Percentiles rank a stretch among this genome's conserved stretches.
These are phyloP conservation scores for Drosophila melanica DNA, from an alignment of 1,140 invertebrate genomes.

Conservation along the genomic window DNA sequence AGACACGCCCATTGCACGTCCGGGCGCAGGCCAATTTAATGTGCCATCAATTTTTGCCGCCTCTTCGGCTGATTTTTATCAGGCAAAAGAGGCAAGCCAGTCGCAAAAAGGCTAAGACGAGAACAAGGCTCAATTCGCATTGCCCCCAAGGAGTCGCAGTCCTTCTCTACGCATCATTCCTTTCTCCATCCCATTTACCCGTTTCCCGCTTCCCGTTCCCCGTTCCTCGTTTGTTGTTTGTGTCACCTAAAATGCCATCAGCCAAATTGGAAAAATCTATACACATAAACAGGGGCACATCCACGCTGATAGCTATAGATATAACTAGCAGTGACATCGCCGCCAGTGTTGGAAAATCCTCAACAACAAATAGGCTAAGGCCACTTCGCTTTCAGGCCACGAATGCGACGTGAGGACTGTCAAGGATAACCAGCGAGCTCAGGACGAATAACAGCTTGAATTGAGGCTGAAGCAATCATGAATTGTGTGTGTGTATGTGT, in stretches of 20 bases:
- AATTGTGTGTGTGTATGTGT: conserved; percentile 12
- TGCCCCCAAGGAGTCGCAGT: conserved; percentile 21
- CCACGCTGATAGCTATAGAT: no score
- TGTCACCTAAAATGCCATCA: conserved; percentile 79
- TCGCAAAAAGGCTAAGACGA: conserved; percentile 42
- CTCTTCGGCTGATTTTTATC: conserved; percentile 65
- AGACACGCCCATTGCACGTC: conserved; percentile 57
- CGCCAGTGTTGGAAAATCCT: conserved; percentile 34
- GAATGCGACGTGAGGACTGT: conserved; percentile 47
- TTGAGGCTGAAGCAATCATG: conserved; percentile 40
- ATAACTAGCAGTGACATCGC: conserved; percentile 54
- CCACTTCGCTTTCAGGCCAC: conserved; percentile 47
- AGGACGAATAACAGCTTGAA: conserved; percentile 46
- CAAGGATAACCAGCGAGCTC: conserved; percentile 29
- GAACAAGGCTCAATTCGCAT: background rate
- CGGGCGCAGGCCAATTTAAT: conserved; percentile 69
- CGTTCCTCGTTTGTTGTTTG: conserved; percentile 1
- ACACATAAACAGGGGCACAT: conserved; percentile 35
- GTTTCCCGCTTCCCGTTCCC: no score
- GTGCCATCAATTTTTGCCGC: conserved; percentile 74
- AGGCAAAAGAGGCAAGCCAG: conserved; percentile 47
- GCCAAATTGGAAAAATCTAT: conserved; percentile 73
- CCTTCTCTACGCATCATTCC: background rate
- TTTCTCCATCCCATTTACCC: background rate
- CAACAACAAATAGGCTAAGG: conserved; percentile 47